phyloP scores from a whole-genome alignment of 2,888 invertebrate species.

The Melieria picta region DNA sequence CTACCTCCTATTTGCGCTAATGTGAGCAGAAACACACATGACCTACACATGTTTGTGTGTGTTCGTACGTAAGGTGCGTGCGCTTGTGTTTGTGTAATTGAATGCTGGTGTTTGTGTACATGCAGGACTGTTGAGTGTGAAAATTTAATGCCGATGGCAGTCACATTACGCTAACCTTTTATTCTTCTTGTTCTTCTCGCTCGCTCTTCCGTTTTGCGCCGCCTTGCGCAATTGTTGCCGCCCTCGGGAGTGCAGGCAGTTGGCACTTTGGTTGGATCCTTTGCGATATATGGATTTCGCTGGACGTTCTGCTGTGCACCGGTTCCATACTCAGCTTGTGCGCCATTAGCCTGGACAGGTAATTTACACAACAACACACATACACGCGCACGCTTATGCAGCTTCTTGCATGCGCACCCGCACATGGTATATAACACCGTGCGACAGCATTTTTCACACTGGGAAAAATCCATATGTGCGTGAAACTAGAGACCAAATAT shows the following conservation, averaged over 20 bases:
- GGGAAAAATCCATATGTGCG: no score
- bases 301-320: conserved; percentile 92
- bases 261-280: conserved; percentile 93
- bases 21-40: no score
- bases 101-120: neutral
- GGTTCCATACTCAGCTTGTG: conserved; percentile 93
- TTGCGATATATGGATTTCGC: conserved; percentile 92
- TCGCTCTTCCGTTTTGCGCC: no score
- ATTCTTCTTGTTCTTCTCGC: no score
- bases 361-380: conserved; percentile 42
- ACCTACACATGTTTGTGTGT: no score
- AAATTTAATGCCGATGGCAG: neutral
- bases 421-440: neutral
- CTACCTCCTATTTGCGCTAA: no score
- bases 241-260: conserved; percentile 68
- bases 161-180: no score
- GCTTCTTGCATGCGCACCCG: neutral
- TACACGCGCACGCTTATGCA: neutral
- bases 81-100: neutral
- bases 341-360: conserved; percentile 89
- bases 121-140: neutral
- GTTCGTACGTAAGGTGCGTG: neutral
- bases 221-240: neutral
- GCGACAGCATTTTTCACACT: no score
- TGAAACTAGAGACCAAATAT: no score